These are phyloP conservation scores for Amphipyra berbera DNA, from an alignment of 2,888 invertebrate genomes.

Conservation along the genomic window DNA sequence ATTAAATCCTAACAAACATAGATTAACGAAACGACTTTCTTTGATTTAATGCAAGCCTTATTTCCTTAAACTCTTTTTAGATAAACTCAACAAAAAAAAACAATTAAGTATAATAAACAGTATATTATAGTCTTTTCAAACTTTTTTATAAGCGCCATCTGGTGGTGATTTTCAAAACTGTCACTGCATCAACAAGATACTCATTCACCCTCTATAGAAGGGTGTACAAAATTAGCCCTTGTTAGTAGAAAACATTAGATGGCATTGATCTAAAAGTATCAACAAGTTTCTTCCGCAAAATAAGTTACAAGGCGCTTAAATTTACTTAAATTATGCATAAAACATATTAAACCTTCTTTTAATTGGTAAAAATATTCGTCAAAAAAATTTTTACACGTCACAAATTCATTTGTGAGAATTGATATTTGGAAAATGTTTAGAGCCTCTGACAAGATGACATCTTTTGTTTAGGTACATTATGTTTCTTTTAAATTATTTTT, in stretches of 20 bases:
- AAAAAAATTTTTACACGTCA: neutral
- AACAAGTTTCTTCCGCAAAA: too few relatives aligned
- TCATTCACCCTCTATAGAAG: neutral
- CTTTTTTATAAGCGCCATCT: constrained; percentile 11
- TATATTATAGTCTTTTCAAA: neutral
- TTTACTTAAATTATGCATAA: too few relatives aligned
- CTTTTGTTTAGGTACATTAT: too few relatives aligned
- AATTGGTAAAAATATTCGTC: too few relatives aligned
- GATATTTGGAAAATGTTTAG: neutral
- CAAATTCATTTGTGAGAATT: neutral
- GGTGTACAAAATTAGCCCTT: neutral
- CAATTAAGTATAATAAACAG: neutral
- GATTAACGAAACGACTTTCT: too few relatives aligned
- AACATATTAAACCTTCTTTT: too few relatives aligned
- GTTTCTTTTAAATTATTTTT: too few relatives aligned
- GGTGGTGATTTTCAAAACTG: neutral
- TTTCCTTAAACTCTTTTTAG: constrained; percentile 2
- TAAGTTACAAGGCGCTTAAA: too few relatives aligned
- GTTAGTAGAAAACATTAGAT: constrained; percentile 8
- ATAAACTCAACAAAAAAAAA: neutral
- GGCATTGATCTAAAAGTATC: constrained; percentile 1
- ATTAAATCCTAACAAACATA: too few relatives aligned
- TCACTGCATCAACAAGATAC: neutral
- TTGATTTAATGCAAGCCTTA: neutral
- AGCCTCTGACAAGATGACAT: neutral